These are phyloP conservation scores for Phylloscopus trochiloides DNA, from an alignment of 2,113 vertebrate species.

Conservation along the genomic window DNA sequence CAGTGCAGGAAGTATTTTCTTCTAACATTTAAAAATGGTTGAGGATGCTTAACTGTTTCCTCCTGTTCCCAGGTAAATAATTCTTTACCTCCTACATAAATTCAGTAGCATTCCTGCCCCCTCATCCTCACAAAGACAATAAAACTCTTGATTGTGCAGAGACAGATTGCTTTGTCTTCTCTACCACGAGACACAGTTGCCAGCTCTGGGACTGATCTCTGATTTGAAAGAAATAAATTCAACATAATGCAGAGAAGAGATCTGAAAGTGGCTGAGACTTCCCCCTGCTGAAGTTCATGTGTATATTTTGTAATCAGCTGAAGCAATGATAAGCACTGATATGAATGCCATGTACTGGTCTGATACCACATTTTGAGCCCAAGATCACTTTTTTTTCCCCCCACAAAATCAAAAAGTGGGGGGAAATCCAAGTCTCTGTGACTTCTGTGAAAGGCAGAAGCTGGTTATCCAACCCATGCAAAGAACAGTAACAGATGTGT, in stretches of 20 bases:
- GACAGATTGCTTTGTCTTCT: not conserved
- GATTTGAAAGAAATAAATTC: not conserved
- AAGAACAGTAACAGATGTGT: not conserved
- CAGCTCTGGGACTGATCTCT: not conserved
- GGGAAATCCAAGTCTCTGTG: not conserved
- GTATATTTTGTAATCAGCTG: not conserved
- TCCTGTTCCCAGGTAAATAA: not conserved
- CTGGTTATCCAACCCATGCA: not conserved
- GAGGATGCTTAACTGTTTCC: not conserved
- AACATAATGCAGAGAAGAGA: not conserved
- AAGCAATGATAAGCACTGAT: not conserved
- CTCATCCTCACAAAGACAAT: not conserved
- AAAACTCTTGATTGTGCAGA: not conserved
- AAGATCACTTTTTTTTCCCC: not conserved
- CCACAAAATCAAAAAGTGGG: not conserved
- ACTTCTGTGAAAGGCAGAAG: not conserved
- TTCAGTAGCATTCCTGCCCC: not conserved
- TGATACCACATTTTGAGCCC: not conserved
- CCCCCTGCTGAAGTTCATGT: not conserved
- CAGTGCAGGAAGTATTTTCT: not conserved
- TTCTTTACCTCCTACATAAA: not conserved
- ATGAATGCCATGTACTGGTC: not conserved
- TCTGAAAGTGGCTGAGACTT: not conserved
- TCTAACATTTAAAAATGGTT: not conserved
- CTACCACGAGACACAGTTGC: fast-evolving